phyloP scores from a whole-genome alignment of 2,888 invertebrate species.

The Diloba caeruleocephala region DNA sequence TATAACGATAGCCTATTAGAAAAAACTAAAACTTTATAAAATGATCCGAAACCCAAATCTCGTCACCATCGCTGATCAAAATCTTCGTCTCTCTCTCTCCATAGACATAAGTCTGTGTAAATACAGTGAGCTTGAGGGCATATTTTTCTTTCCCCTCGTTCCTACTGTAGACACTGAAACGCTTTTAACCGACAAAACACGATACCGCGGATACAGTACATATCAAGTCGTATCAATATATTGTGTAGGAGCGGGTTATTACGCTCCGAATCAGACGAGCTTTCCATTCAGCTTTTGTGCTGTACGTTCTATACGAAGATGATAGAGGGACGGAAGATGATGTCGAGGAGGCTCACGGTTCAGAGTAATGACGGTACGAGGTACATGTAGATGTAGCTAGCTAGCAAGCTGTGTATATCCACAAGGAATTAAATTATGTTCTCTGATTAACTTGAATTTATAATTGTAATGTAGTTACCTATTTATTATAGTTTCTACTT shows the following conservation, averaged over 20 bases:
- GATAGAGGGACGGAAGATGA: constrained; percentile 1
- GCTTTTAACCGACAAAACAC: constrained; percentile 71
- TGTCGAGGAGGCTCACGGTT: constrained; percentile 18
- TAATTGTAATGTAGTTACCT: too few relatives aligned
- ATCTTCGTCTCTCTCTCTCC: background rate
- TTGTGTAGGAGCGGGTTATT: constrained; percentile 26
- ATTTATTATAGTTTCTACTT: too few relatives aligned
- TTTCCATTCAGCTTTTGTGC: constrained; percentile 17
- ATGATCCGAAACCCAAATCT: background rate
- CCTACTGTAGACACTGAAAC: constrained; percentile 67
- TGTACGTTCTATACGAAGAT: constrained; percentile 4
- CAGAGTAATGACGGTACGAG: constrained; percentile 1
- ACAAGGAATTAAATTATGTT: too few relatives aligned
- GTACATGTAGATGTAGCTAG: background rate
- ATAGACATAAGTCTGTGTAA: constrained; percentile 5
- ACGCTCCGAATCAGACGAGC: constrained; percentile 25
- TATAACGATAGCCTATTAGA: too few relatives aligned
- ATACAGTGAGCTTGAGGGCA: constrained; percentile 23
- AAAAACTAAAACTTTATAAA: background rate
- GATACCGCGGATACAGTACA: constrained; percentile 49
- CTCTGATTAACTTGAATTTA: too few relatives aligned
- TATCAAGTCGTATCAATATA: constrained; percentile 29
- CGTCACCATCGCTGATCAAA: constrained; percentile 14
- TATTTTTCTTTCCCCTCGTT: constrained; percentile 45
- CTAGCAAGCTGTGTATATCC: too few relatives aligned